Base-by-base conservation (phyloP, 1,140 invertebrate species). In the Pseudomyrmex pallidus region DNA sequence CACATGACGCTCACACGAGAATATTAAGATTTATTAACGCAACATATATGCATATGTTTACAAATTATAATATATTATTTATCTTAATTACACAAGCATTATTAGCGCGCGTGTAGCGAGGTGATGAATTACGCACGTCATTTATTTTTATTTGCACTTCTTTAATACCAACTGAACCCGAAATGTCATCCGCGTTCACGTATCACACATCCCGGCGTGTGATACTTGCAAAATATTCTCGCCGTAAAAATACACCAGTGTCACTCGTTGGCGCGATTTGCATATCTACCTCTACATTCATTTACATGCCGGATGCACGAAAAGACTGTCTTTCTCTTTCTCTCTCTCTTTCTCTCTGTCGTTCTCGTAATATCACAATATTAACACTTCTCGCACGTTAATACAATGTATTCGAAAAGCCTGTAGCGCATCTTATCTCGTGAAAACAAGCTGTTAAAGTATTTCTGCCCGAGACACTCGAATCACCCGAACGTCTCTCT, bases 261-360 rank as follows among this genome's bases (percentile, higher is more conserved):
- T 80, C 76, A 80, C 76, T 80, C 66, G 66, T 46, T 44, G 52
- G 54, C 59, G 25, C 54, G 44, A 80, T 80, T 80, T 80, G 54
- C 76, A 80, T 80, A 80, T 72, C 76, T 80, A 46, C 22, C 66
- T 70, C 20, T 70, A 70, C 76, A 48, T 72, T 70, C 76, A 80
- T 80, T 80, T 80, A 80, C 76, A 80, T 80, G 64, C 54, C 68
- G 76, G 57, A 50, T 56, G 54, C 64, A 70, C 76, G 66, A 80
- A 80, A 80, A 80, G 76, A 50, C 66, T 59, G 17, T 48, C 35
- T 70, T 10, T 25, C 46, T 25, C 25, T 25, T 54, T 59, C 12
- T 48, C 25, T 68, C 15, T 25, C 5, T 35, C 35, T 35, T 5
- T 35, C 35, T 7, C 35, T 35, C 35, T 7, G 20, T 50, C 35